These are phyloP conservation scores for Agrotis puta DNA, from an alignment of 2,888 invertebrate genomes.

Conservation along the genomic window DNA sequence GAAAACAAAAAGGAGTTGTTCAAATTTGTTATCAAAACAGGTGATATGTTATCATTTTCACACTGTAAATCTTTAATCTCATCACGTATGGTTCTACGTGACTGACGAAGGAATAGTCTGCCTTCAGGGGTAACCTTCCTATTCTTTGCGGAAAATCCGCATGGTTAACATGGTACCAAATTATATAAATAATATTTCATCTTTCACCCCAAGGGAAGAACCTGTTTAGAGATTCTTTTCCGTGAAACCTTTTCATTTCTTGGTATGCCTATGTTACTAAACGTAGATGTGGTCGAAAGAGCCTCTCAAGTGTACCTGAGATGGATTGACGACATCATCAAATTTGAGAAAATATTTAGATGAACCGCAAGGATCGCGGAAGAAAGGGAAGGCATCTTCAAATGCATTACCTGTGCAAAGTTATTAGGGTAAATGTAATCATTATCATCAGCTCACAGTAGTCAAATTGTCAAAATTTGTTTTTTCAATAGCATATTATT, in stretches of 20 bases:
- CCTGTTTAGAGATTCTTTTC: constrained; percentile 21
- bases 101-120: constrained; percentile 49
- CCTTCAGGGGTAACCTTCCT: constrained; percentile 39
- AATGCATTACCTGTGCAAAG: no score
- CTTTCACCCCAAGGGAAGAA: constrained; percentile 38
- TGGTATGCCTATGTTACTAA: neutral
- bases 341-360: no score
- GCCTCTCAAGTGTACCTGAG: no score
- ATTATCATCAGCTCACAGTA: no score
- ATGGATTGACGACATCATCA: no score
- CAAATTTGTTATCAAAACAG: constrained; percentile 22
- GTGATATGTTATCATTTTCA: constrained; percentile 48
- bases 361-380: no score
- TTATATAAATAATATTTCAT: constrained; percentile 66
- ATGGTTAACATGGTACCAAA: constrained; percentile 60
- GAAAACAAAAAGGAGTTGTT: constrained; percentile 13
- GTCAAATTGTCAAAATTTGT: no score
- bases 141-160: constrained; percentile 40
- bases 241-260: neutral
- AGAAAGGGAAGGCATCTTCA: no score
- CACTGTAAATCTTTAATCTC: constrained; percentile 56
- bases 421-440: no score
- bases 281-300: no score
- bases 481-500: no score
- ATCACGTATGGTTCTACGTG: constrained; percentile 61